These are phyloP conservation scores for Rhopalosiphum nymphaeae DNA, from an alignment of 2,888 invertebrate genomes.

Conservation along the genomic window DNA sequence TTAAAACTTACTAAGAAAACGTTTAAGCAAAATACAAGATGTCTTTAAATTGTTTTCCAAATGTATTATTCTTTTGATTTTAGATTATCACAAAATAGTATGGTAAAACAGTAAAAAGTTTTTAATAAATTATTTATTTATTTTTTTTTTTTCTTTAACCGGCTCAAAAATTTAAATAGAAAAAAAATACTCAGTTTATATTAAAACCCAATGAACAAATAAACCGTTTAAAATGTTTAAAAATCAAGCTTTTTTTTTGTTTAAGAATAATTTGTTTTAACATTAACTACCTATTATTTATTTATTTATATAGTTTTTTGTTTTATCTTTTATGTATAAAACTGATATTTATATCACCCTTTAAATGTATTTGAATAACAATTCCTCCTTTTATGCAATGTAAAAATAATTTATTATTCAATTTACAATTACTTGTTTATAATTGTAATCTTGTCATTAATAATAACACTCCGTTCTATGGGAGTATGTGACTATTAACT, in stretches of 20 bases:
- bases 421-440: not conserved
- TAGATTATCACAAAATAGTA: not conserved
- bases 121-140: constrained; percentile 17
- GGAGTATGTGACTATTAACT: not conserved
- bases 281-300: not conserved
- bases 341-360: not conserved
- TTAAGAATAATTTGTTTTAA: constrained; percentile 9
- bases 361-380: not conserved
- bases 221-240: not conserved
- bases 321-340: not conserved
- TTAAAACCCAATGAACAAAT: not conserved
- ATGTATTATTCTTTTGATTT: constrained; percentile 15
- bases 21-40: constrained; percentile 40
- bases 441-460: not conserved
- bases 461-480: not conserved
- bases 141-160: not conserved
- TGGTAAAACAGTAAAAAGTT: not conserved
- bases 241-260: not conserved
- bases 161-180: not conserved
- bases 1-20: constrained; percentile 54
- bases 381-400: not conserved
- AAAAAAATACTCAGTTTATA: not conserved
- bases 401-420: not conserved
- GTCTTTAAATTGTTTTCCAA: constrained; percentile 34
- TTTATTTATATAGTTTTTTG: not conserved